Evolutionary conservation across 2,888 invertebrate species (phyloP), one percentile per base, ranked within the genome.

Genomic region (Tupiocoris notatus): DNA sequence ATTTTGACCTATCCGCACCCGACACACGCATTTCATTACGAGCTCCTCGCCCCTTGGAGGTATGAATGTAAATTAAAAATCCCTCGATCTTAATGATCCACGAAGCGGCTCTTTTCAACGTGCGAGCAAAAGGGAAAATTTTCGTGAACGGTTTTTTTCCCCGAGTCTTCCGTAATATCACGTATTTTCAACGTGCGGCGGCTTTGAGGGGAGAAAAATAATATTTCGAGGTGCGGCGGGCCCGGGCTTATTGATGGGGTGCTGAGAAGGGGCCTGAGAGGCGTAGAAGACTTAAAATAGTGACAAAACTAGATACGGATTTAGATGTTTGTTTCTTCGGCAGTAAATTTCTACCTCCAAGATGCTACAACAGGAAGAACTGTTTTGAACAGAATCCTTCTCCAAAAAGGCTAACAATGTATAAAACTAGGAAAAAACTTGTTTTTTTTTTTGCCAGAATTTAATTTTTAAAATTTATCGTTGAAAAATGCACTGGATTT

Each of bases 241-340:
- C 70, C 57, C 21, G 21, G 23, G 57, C 25, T 70, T 70, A 70
- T 70, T 70, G 61, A 70, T 70, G 70, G 59, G 70, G 21, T 70
- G 70, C 59, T 59, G 25, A 70, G 70, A 25, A n/a, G 59, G 65
- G 64, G 57, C 20, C 39, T 18, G 57, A 57, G 65, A 56, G 74
- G 64, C 64, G 74, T 57, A 74, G 74, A 23, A 65, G 74, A 64
- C 63, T 74, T 64, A 74, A 73, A 73, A 74, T 74, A 74, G 64
- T 64, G 74, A 63, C 64, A 74, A 57, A 74, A 74, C 74, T 74
- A 64, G 64, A 74, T 74, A 64, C 74, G 64, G 64, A 74, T 74
- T 74, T 74, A 74, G 74, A 74, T 74, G 74, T 74, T 70, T 70
- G 70, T 70, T 70, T 70, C 70, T 59, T 59, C 59, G 59, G 59